phyloP scores from a whole-genome alignment of 2,113 vertebrate genomes.

The Corythaixoides concolor region DNA sequence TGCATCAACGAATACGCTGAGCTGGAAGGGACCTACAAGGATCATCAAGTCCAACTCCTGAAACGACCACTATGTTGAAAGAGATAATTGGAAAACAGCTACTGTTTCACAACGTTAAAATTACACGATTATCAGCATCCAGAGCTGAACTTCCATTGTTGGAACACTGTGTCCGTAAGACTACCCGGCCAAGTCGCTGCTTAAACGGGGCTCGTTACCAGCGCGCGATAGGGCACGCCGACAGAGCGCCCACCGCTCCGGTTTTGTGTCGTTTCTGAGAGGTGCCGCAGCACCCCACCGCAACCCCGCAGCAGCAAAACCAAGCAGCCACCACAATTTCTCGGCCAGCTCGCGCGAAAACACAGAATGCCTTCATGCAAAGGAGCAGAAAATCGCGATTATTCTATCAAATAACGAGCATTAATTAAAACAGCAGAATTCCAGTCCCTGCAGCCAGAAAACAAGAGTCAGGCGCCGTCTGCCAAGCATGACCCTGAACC shows the following conservation, averaged over 20 bases:
- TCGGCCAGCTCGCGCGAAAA: accelerated
- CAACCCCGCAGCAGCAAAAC: accelerated
- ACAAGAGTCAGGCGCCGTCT: accelerated
- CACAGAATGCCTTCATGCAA: accelerated
- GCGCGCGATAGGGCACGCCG: accelerated
- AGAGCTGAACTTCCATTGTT: background rate
- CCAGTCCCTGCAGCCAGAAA: accelerated
- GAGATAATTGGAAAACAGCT: background rate
- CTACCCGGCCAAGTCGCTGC: accelerated
- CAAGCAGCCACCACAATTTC: accelerated
- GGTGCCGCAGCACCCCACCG: accelerated
- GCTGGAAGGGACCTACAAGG: background rate
- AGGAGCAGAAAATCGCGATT: too few relatives aligned
- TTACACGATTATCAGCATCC: accelerated
- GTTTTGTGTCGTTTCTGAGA: accelerated
- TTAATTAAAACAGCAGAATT: too few relatives aligned
- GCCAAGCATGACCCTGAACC: accelerated
- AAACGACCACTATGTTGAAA: accelerated
- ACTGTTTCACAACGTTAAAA: background rate
- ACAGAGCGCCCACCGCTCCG: accelerated
- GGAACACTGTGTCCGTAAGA: background rate
- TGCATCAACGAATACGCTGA: accelerated
- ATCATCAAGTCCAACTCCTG: background rate
- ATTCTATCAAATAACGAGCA: accelerated
- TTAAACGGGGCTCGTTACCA: accelerated